Conservation (phyloP, 2,797 vertebrate species). For the Urocyon cinereoargenteus region DNA sequence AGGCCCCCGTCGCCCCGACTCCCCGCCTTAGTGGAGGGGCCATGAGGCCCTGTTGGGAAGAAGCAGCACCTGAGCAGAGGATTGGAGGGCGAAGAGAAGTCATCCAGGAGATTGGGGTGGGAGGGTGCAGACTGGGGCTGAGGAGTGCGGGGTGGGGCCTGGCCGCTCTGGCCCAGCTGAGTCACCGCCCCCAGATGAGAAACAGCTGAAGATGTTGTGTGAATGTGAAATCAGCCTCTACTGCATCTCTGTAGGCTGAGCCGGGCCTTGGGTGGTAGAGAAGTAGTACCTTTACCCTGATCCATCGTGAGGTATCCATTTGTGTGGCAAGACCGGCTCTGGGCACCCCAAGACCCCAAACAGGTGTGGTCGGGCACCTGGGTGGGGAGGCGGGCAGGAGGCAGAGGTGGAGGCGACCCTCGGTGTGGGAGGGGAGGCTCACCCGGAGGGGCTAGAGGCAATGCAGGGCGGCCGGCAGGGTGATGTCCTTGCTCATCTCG, state of each 20-base stretch:
- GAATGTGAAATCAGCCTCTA: not conserved
- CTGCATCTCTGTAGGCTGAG: no score
- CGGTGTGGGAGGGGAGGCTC: not conserved
- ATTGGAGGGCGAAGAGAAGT: not conserved
- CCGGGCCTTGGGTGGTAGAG: not conserved
- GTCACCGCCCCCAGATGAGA: fast-evolving
- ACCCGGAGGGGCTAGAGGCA: not conserved
- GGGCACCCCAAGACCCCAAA: not conserved
- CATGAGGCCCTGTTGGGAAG: not conserved
- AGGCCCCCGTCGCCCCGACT: not conserved
- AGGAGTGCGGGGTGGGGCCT: no score
- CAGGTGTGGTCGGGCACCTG: no score
- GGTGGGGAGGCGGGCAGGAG: not conserved
- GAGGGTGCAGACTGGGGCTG: not conserved
- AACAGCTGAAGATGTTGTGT: not conserved
- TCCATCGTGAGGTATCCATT: not conserved
- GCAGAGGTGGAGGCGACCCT: no score
- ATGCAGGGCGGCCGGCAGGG: fast-evolving
- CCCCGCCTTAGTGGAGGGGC: not conserved
- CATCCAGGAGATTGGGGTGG: not conserved
- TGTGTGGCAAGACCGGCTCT: not conserved
- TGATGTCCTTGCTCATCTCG: not conserved
- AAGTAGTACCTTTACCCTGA: not conserved
- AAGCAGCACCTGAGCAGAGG: not conserved
- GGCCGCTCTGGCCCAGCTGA: not conserved